Evolutionary conservation across 2,888 invertebrate genomes (phyloP), one percentile per base, ranked within the genome.

Genomic region (Tolmerus cingulatus): DNA sequence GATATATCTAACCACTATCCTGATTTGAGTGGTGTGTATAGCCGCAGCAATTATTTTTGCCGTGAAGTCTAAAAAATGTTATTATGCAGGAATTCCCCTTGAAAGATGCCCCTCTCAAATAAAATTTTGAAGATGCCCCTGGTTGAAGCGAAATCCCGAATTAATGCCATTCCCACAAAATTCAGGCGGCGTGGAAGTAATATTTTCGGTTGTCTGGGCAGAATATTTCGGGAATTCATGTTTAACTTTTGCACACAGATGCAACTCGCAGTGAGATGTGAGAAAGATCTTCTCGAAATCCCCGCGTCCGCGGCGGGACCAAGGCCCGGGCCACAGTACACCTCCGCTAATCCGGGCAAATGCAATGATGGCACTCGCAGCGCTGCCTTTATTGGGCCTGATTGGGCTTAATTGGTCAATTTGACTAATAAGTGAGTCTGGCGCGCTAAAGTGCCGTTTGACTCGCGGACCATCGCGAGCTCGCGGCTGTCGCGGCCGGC

Each of bases 401-500:
- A 86, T 86, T 86, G 86, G 57, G 23, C 86, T 57, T 57, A 86
- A 86, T 86, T 86, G 86, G 27, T 78, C 86, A 86, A 86, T 77
- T 86, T 86, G 78, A 27, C 66, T 78, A 86, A 86, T 55, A 40
- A 40, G 37, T 57, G 40, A 34, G 57, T 77, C 77, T 77, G 78
- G 43, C 12, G 46, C 43, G 23, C 19, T 51, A 51, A 82, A 66
- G 12, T 82, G 23, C 19, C 82, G 23, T 82, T 66, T 57, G 57
- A 82, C 55, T 82, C 40, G 82, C 51, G 43, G 66, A 57, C 16
- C 66, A 57, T 66, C 66, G 40, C 66, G 37, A 43, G 30, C 51
- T 79, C n/a, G 55, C 43, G 43, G 43, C 14, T 55, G n/a, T 74
- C 12, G 37, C 43, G n/a, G 1, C 19, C 34, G 76, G 23, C 46